Percentiles rank a stretch among this genome's conserved stretches.
These are phyloP conservation scores for Liasis olivaceus DNA, from an alignment of 2,797 vertebrate genomes.

Conservation along the genomic window DNA sequence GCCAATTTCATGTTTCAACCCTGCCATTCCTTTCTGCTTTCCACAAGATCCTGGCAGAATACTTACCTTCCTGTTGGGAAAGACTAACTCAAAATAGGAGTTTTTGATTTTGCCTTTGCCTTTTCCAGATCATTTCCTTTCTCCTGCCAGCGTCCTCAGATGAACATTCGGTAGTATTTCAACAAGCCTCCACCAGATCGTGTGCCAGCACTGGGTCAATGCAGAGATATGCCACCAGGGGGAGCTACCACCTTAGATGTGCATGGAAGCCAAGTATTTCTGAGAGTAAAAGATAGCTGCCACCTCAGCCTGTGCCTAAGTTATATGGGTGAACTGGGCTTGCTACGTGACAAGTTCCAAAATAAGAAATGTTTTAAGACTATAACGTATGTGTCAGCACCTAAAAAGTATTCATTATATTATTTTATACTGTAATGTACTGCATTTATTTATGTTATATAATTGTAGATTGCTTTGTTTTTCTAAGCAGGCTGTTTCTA, in stretches of 20 bases:
- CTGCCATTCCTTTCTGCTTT: not conserved
- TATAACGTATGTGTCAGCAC: not conserved
- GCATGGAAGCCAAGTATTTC: not conserved
- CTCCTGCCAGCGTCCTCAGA: not conserved
- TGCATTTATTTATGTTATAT: not conserved
- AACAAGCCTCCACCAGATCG: not conserved
- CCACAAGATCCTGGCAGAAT: not conserved
- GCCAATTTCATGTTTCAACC: not conserved
- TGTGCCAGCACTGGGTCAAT: not conserved
- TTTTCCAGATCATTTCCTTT: not conserved
- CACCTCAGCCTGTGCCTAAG: not conserved
- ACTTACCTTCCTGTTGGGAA: not conserved
- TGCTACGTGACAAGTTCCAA: not conserved
- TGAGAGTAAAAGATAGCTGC: not conserved
- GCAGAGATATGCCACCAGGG: not conserved
- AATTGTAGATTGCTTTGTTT: not conserved
- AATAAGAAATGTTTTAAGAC: not conserved
- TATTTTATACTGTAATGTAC: not conserved
- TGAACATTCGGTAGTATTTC: not conserved
- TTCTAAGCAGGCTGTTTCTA: not conserved
- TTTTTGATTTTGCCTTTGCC: too few relatives aligned
- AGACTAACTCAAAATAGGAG: not conserved
- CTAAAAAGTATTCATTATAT: not conserved
- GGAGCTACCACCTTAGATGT: slow-evolving; percentile 4
- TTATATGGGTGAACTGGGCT: not conserved